These are phyloP conservation scores for Tenthredo scrophulariae DNA, from an alignment of 2,888 invertebrate genomes.

Conservation along the genomic window DNA sequence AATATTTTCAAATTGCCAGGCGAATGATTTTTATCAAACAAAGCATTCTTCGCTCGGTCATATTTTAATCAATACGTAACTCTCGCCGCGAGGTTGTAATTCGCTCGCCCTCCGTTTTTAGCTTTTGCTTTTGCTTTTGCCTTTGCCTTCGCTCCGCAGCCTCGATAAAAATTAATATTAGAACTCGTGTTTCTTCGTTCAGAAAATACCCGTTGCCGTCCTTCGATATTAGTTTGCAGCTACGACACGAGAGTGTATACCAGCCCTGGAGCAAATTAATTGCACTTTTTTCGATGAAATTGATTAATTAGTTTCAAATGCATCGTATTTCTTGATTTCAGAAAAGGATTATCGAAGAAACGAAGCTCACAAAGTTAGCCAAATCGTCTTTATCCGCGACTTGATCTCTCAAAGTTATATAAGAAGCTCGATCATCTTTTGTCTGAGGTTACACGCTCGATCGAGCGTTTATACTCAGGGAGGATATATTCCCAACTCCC, in stretches of 20 bases:
- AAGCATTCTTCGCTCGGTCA: constrained; percentile 73
- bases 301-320: constrained; percentile 30
- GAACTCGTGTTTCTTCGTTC: constrained; percentile 74
- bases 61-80: constrained; percentile 75
- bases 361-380: neutral
- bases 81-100: constrained; percentile 55
- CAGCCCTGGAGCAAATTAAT: neutral
- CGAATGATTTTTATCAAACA: constrained; percentile 75
- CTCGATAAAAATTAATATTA: constrained; percentile 76
- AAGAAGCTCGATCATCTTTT: constrained; percentile 19
- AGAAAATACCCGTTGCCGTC: constrained; percentile 70
- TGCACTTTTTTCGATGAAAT: constrained; percentile 21
- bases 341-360: neutral
- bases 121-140: constrained; percentile 58
- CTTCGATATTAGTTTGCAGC: constrained; percentile 28
- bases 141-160: constrained; percentile 65
- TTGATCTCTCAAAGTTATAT: neutral
- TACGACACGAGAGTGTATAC: neutral
- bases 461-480: neutral
- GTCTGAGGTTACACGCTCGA: constrained; percentile 1
- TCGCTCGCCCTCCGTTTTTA: constrained; percentile 48
- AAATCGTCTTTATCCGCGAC: neutral
- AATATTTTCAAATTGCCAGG: constrained; percentile 76
- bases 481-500: neutral
- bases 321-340: neutral